These are phyloP conservation scores for Pogoniulus pusillus DNA, from an alignment of 2,797 vertebrate genomes.

Conservation along the genomic window DNA sequence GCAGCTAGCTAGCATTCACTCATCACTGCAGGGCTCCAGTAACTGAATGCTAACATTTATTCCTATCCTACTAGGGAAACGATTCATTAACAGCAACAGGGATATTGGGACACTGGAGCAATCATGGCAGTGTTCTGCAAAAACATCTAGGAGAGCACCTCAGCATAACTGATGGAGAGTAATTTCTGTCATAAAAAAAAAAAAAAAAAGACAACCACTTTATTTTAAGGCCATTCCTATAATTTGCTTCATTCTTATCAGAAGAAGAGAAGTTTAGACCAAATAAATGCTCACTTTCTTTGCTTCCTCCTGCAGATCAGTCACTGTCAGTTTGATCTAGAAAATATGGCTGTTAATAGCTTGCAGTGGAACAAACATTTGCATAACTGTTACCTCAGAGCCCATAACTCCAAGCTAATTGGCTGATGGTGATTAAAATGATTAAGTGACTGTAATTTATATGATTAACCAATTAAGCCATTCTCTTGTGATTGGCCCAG, in stretches of 20 bases:
- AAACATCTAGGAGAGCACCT: neutral
- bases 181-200: neutral
- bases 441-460: slow-evolving; percentile 89
- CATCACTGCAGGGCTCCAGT: neutral
- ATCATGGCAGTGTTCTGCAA: neutral
- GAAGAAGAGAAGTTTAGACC: slow-evolving; percentile 47
- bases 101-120: neutral
- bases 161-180: neutral
- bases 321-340: slow-evolving; percentile 77
- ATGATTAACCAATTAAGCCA: slow-evolving; percentile 88
- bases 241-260: slow-evolving; percentile 41
- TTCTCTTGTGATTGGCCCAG: slow-evolving; percentile 76
- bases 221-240: neutral
- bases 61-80: neutral
- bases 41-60: neutral
- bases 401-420: slow-evolving; percentile 84
- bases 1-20: neutral
- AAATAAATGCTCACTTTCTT: slow-evolving; percentile 70
- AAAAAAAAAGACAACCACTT: slow-evolving; percentile 1
- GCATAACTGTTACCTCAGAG: slow-evolving; percentile 84
- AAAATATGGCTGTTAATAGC: slow-evolving; percentile 80
- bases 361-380: slow-evolving; percentile 82
- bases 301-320: slow-evolving; percentile 63
- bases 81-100: neutral
- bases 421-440: slow-evolving; percentile 86